Evolutionary conservation across 37 sponge, comb jelly and placozoan species (phyloP), one percentile per base, ranked within the genome.

Genomic region (Spongia lamella): DNA sequence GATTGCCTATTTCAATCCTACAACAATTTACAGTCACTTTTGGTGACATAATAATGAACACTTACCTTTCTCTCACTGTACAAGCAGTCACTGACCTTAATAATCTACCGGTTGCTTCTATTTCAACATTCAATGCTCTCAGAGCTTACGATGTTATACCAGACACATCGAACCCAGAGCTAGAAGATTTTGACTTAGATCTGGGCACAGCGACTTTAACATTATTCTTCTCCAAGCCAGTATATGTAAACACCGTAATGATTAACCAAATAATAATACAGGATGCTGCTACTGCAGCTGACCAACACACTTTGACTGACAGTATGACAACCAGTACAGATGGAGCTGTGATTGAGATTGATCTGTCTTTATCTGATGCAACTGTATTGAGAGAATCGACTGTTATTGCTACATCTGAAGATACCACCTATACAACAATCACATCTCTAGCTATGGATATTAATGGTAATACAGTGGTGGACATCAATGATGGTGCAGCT

Each of bases 181-280:
- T 94, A 30, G 88, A 76, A 35, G 49, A 75, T 24, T 94, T 94
- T 66, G 82, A 90, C 51, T 61, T 94, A 1, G 75, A 90, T 50
- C 64, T 90, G 22, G 79, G 86, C 59, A 50, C 58, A 6, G 80
- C 71, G 16, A 70, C 66, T 19, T 82, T 85, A 31, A 82, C 75
- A 15, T 76, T 93, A 26, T 61, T 69, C 34, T 89, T 84, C 65
- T 81, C 86, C 40, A 88, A 92, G 56, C 87, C 92, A 7, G 77
- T 91, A 2, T 19, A 37, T 30, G 76, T 69, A 1, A 31, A 53
- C 33, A 52, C 71, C n/a, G 53, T 91, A 14, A 31, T 19, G 7
- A 15, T 79, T 6, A 61, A 72, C 55, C 32, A n/a, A 35, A 70
- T 83, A 21, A 79, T 57, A 1, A 29, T 91, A 7, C 91, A 82